Evolutionary conservation across 2,888 invertebrate species (phyloP).

Genomic region (Caenorhabditis virilis): DNA sequence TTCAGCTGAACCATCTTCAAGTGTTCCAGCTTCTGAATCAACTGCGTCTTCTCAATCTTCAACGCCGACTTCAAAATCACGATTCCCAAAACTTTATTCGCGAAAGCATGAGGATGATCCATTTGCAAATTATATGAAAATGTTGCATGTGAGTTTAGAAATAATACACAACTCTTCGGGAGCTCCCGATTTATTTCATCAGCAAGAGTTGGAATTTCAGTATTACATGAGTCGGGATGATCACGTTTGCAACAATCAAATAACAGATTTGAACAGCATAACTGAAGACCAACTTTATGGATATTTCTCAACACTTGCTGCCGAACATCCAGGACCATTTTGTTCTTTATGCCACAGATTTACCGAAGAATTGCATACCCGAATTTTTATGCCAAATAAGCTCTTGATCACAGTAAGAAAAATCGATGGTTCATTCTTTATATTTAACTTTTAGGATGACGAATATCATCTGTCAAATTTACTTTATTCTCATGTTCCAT

Average conservation of each 20-base stretch:
- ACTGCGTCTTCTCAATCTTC: not conserved
- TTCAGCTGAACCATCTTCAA: not conserved
- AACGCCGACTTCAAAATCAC: constrained; percentile 2
- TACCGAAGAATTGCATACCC: constrained; percentile 25
- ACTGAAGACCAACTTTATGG: constrained; percentile 50
- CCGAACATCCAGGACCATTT: constrained; percentile 47
- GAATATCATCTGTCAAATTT: constrained; percentile 28
- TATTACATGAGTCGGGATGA: constrained; percentile 31
- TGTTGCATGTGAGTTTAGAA: constrained; percentile 31
- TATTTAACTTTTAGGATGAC: constrained; percentile 25
- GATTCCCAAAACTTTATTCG: not conserved
- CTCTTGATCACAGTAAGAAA: constrained; percentile 13
- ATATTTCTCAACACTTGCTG: constrained; percentile 39
- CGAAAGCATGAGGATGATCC: constrained; percentile 14
- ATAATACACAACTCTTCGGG: not conserved
- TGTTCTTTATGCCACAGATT: constrained; percentile 47
- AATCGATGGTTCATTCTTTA: not conserved
- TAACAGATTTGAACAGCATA: constrained; percentile 39
- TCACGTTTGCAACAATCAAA: constrained; percentile 32
- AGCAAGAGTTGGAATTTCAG: constrained; percentile 20
- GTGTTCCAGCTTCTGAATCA: not conserved
- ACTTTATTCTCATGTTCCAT: constrained; percentile 40
- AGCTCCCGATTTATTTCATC: not conserved
- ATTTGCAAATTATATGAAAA: constrained; percentile 26
- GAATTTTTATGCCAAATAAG: constrained; percentile 20